Evolutionary conservation across 2,113 vertebrate species (phyloP), one percentile per base, ranked within the genome.

Genomic region (Notarius quadriscutis): DNA sequence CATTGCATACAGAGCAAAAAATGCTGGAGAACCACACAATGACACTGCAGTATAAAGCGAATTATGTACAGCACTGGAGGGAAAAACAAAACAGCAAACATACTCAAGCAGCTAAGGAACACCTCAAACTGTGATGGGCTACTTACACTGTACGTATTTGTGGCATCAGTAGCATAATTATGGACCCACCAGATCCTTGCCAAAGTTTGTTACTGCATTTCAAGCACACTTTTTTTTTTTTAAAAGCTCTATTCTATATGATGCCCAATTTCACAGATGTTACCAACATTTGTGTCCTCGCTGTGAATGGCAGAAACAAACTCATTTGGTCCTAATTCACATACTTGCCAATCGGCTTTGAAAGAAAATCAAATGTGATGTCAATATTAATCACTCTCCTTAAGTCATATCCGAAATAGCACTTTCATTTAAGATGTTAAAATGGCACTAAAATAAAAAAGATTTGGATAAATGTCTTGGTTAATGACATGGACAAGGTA

Each of bases 191-290:
- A 92, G 91, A 89, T 92, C 84, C 91, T 91, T 94, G 94, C 95
- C 95, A 95, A 95, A 95, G 94, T 95, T 94, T 95, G 93, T 85
- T 77, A 89, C 81, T 55, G 83, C 15, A 86, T 87, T 78, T 91
- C 82, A 83, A 79, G 62, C 78, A 90, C 89, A 84, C 90, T 11
- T 1, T 20, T 41, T 25, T 78, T 75, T 75, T 75, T 75, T 51
- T 27, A 14, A 18, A 5, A n/a, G 12, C 18, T 81, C 27, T 81
- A 9, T 58, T 60, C 17, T 62, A 60, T 60, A 2, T 4, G 55
- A 81, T 25, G 17, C 27, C 17, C 27, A 20, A 20, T 18, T 79
- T 79, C 48, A 75, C 72, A 41, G 71, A 48, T 74, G 17, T 22
- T 51, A 30, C 20, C 48, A 25, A 75, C 18, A 15, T 78, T 27